Evolutionary conservation across 2,797 vertebrate species (phyloP).

Genomic region (Labeo calbasu): DNA sequence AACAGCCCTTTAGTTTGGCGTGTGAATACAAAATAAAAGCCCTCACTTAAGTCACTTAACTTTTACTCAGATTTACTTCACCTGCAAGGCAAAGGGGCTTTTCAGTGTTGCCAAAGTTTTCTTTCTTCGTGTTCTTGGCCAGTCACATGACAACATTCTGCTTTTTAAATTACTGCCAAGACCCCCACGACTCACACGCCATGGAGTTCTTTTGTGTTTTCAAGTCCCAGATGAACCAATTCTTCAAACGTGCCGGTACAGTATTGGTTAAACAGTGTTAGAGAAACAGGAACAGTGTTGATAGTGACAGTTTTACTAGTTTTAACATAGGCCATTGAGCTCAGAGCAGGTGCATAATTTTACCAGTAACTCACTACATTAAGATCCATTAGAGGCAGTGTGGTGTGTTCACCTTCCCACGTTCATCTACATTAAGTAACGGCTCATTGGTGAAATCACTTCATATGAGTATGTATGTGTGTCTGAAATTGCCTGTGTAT

Average conservation of each 20-base stretch:
- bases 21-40: constrained; percentile 15
- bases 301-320: constrained; percentile 25
- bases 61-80: constrained; percentile 58
- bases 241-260: constrained; percentile 52
- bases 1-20: neutral
- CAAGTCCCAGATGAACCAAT: constrained; percentile 16
- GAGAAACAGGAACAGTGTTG: constrained; percentile 42
- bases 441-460: constrained; percentile 36
- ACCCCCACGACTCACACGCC: constrained; percentile 51
- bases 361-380: constrained; percentile 13
- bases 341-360: constrained; percentile 24
- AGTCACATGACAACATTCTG: constrained; percentile 59
- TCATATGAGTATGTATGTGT: constrained; percentile 40
- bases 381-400: constrained; percentile 35
- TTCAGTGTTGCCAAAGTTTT: constrained; percentile 78
- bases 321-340: constrained; percentile 32
- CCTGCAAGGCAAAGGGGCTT: constrained; percentile 65
- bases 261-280: constrained; percentile 59
- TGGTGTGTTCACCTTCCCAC: constrained; percentile 36
- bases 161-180: constrained; percentile 61
- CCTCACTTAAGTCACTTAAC: constrained; percentile 46
- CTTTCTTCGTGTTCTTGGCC: constrained; percentile 40
- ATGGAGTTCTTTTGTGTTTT: constrained; percentile 42
- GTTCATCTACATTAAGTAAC: constrained; percentile 29
- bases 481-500: constrained; percentile 33